A percentile compares a stretch with the other conserved stretches of the same genome.
Conservation (phyloP, 2,888 invertebrate species). For the Dryomyza anilis region DNA sequence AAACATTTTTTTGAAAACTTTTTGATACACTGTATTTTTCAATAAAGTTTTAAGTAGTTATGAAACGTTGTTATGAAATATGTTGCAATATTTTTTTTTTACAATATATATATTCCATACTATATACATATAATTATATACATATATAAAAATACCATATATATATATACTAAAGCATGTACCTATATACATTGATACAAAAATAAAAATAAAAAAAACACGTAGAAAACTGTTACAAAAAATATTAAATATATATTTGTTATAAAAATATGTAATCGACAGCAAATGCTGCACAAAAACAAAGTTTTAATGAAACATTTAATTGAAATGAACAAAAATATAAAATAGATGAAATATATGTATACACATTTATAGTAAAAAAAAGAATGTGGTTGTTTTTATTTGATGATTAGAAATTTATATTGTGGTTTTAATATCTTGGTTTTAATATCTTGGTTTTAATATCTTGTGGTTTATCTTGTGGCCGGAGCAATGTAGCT, state of each 20-base stretch:
- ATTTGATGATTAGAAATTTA: too few relatives aligned
- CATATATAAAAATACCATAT: conserved; percentile 11
- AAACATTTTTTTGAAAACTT: too few relatives aligned
- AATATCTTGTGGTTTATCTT: too few relatives aligned
- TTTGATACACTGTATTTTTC: too few relatives aligned
- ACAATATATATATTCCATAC: conserved; percentile 3
- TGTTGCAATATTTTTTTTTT: conserved; percentile 20
- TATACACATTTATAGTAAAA: conserved; percentile 39
- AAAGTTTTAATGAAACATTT: conserved; percentile 3
- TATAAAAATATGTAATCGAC: conserved; percentile 14
- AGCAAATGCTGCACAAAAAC: neutral
- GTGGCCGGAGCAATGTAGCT: neutral
- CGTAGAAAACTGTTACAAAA: conserved; percentile 19
- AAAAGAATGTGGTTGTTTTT: too few relatives aligned
- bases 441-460: too few relatives aligned
- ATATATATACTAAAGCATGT: conserved; percentile 10
- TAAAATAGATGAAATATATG: conserved; percentile 37
- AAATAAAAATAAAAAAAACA: conserved; percentile 5
- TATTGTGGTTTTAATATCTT: too few relatives aligned
- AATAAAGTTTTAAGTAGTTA: too few relatives aligned
- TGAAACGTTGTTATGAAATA: conserved; percentile 9
- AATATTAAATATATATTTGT: neutral
- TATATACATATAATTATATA: conserved; percentile 15
- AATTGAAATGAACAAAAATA: conserved; percentile 25
- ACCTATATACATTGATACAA: conserved; percentile 9